phyloP scores from a whole-genome alignment of 2,113 vertebrate genomes.

The Synchiropus splendidus region DNA sequence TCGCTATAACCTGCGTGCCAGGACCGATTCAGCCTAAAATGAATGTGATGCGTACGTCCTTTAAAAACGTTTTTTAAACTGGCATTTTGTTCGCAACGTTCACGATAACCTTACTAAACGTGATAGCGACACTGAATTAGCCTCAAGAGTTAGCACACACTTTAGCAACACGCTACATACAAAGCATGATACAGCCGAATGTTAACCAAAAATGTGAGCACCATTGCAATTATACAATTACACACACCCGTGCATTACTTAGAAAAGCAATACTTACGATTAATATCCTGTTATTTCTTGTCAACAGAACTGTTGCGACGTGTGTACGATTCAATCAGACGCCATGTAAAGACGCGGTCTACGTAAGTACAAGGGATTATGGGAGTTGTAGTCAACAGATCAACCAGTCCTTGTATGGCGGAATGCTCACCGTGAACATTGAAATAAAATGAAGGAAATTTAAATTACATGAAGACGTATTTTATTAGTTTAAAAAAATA shows the following conservation, averaged over 20 bases:
- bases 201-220: not conserved
- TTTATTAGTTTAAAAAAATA: too few relatives aligned
- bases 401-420: too few relatives aligned
- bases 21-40: too few relatives aligned
- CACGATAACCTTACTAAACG: too few relatives aligned
- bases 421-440: too few relatives aligned
- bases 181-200: not conserved
- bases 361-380: constrained; percentile 19
- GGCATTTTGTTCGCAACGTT: not conserved
- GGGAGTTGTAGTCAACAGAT: constrained; percentile 64
- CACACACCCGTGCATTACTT: not conserved
- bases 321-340: constrained; percentile 52
- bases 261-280: not conserved
- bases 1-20: too few relatives aligned
- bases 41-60: too few relatives aligned
- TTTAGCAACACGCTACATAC: constrained; percentile 9
- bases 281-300: constrained; percentile 24
- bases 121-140: constrained; percentile 5
- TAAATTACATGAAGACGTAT: too few relatives aligned
- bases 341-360: constrained; percentile 32
- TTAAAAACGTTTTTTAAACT: not conserved
- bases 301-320: constrained; percentile 40
- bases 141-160: constrained; percentile 17
- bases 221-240: too few relatives aligned
- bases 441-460: too few relatives aligned